phyloP scores from a whole-genome alignment of 2,113 vertebrate genomes.

The Sturnira hondurensis region DNA sequence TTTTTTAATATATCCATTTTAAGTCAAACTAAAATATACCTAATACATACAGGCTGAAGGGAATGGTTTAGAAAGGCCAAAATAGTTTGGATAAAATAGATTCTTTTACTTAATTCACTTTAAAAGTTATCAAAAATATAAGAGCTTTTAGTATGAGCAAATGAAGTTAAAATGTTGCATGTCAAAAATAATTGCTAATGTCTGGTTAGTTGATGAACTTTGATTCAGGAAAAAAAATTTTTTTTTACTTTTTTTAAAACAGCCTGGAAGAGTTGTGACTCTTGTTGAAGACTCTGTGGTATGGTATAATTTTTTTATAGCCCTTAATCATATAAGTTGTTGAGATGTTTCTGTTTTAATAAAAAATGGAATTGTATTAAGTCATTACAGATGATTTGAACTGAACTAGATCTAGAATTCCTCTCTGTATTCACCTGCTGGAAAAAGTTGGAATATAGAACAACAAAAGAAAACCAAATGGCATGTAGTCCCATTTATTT shows the following conservation, averaged over 20 bases:
- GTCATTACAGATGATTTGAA: not conserved
- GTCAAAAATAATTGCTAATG: slow-evolving; percentile 34
- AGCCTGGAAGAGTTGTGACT: slow-evolving; percentile 98
- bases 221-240: slow-evolving; percentile 24
- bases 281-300: slow-evolving; percentile 95
- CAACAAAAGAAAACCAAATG: slow-evolving; percentile 16
- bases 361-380: slow-evolving; percentile 20
- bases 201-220: slow-evolving; percentile 13
- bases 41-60: not conserved
- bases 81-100: not conserved
- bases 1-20: slow-evolving; percentile 16
- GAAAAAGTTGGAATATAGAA: slow-evolving; percentile 12
- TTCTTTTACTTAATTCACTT: slow-evolving; percentile 15
- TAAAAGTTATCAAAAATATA: slow-evolving; percentile 38
- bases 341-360: slow-evolving; percentile 31
- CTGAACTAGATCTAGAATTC: not conserved
- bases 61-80: not conserved
- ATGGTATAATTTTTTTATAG: slow-evolving; percentile 71
- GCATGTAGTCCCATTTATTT: not conserved
- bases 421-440: not conserved
- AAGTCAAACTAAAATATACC: slow-evolving; percentile 33
- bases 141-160: slow-evolving; percentile 12
- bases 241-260: slow-evolving; percentile 59
- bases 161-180: slow-evolving; percentile 25
- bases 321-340: slow-evolving; percentile 21